Conservation (phyloP, 2,888 invertebrate genomes). For the Sisyra nigra region DNA sequence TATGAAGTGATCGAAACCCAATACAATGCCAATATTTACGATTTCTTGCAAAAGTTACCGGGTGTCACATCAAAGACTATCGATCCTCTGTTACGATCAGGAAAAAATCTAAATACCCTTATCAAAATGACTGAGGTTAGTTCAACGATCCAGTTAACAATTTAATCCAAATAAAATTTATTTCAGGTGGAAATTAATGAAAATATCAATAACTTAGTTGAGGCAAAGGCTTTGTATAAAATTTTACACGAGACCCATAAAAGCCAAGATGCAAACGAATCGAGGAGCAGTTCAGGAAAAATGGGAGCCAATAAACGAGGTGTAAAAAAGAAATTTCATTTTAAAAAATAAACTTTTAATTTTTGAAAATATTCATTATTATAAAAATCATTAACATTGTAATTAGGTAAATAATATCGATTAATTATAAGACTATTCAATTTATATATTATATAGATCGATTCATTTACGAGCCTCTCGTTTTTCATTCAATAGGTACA, state of each 20-base stretch:
- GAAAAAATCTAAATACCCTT: slow-evolving; percentile 46
- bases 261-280: slow-evolving; percentile 30
- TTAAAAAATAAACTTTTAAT: not conserved
- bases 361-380: not conserved
- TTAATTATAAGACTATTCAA: too few species aligned
- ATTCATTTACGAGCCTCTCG: too few species aligned
- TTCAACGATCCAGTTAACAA: not conserved
- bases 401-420: too few species aligned
- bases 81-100: slow-evolving; percentile 55
- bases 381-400: too few species aligned
- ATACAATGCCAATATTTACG: slow-evolving; percentile 43
- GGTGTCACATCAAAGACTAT: slow-evolving; percentile 82
- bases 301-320: not conserved
- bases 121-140: slow-evolving; percentile 39
- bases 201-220: slow-evolving; percentile 53
- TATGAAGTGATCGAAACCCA: slow-evolving; percentile 31
- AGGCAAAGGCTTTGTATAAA: slow-evolving; percentile 50
- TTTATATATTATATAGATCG: too few species aligned
- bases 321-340: not conserved
- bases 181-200: slow-evolving; percentile 49
- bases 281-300: slow-evolving; percentile 14
- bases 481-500: too few species aligned
- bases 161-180: slow-evolving; percentile 7
- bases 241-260: slow-evolving; percentile 51
- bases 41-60: slow-evolving; percentile 66